Evolutionary conservation across 2,888 invertebrate species (phyloP), one percentile per base, ranked within the genome.

Genomic region (Odontocolon sp.): DNA sequence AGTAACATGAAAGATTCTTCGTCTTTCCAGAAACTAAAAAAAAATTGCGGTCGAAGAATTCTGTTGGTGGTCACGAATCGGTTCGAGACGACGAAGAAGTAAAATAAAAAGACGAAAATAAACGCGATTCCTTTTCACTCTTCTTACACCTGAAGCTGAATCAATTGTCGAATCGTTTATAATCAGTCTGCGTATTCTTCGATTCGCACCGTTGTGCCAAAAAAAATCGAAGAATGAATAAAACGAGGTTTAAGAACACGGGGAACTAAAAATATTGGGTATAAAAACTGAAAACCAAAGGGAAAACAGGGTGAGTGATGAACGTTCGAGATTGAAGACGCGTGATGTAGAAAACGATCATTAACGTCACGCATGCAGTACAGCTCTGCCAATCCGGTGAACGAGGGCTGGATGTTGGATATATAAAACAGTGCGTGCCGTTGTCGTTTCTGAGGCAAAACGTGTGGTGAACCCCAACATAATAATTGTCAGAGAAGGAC

Each of bases 281-380:
- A 50, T n/a, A 38, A 16, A 36, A n/a, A 45, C 40, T 72, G 31
- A 28, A 56, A 68, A 36, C 16, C 23, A 21, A 64, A 31, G 16
- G 66, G 54, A 16, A 72, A 56, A 47, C 31, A 14, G 31, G 9
- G 23, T 47, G 64, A 28, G 57, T 40, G 45, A 21, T 11, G 26
- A 56, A 54, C 54, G 38, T 28, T 42, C 54, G 63, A 61, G 56
- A 33, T 38, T 59, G 33, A 57, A 40, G 56, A 50, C 57, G 67
- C 67, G 67, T 63, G 54, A 77, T 81, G 57, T 80, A 70, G 47
- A 78, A 76, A 76, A 70, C 67, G 64, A 80, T 81, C 77, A 82
- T 82, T 81, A 82, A 59, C 80, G 80, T 82, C 82, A 82, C 82
- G 82, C 82, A 82, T 69, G 50, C 68, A 56, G 8, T n/a, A 31